Conservation (phyloP, 2,113 vertebrate genomes). For the Acinonyx jubatus region DNA sequence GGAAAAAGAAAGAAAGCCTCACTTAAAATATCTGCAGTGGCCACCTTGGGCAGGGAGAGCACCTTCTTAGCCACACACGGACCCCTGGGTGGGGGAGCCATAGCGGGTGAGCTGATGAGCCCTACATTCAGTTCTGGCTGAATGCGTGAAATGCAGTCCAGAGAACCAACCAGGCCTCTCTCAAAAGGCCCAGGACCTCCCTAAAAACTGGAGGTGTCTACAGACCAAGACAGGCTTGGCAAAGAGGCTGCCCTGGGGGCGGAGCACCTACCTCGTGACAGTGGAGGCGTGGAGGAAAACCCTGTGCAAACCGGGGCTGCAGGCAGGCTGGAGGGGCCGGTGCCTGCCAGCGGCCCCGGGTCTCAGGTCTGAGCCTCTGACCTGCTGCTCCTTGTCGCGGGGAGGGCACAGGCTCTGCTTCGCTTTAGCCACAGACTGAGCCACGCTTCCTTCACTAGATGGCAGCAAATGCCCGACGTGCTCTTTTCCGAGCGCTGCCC, state of each 20-base stretch:
- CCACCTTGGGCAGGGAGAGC: not conserved
- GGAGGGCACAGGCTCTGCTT: not conserved
- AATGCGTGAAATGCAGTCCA: not conserved
- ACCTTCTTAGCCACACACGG: not conserved
- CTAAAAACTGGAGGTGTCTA: not conserved
- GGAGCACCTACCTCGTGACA: not conserved
- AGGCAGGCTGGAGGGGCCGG: not conserved
- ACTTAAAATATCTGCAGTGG: not conserved
- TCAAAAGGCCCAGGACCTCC: not conserved
- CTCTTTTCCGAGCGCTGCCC: not conserved
- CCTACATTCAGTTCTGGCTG: not conserved
- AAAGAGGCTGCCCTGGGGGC: not conserved
- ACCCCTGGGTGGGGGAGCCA: rapidly evolving
- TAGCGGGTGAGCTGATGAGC: not conserved
- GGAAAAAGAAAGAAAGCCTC: no score
- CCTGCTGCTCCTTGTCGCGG: not conserved
- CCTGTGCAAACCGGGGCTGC: not conserved
- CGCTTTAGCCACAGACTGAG: not conserved
- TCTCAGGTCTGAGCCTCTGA: not conserved
- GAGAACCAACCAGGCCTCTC: not conserved
- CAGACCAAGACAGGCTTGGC: not conserved
- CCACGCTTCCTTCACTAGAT: slow-evolving; percentile 57
- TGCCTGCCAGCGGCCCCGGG: not conserved
- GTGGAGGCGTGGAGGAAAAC: not conserved
- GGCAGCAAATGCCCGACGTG: slow-evolving; percentile 63